Conservation (phyloP, 2,888 invertebrate species). For the Cataglyphis cursor region DNA sequence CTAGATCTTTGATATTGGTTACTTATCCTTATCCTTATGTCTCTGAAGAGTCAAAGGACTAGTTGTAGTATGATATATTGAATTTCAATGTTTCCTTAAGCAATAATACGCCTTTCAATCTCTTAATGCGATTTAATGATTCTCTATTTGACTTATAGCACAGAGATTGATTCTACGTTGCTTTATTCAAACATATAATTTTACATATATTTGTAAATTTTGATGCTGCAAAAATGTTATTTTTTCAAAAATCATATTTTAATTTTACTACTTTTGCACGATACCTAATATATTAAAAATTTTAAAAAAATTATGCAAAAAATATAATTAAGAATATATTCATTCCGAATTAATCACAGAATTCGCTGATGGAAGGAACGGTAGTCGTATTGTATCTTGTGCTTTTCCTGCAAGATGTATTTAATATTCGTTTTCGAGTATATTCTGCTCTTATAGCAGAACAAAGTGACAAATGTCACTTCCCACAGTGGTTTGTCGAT, state of each 20-base stretch:
- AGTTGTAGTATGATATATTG: slow-evolving; percentile 17
- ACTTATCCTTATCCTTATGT: slow-evolving; percentile 35
- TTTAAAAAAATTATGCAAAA: neutral
- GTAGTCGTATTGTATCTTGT: neutral
- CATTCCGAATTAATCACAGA: neutral
- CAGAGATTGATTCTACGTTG: neutral
- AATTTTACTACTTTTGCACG: neutral
- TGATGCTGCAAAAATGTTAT: neutral
- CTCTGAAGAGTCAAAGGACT: slow-evolving; percentile 20
- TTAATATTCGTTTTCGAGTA: slow-evolving; percentile 19
- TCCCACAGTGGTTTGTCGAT: slow-evolving; percentile 51
- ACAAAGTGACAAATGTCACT: slow-evolving; percentile 38
- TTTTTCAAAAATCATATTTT: neutral
- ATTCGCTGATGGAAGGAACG: neutral
- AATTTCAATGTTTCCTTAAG: slow-evolving; percentile 23
- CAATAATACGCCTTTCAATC: neutral
- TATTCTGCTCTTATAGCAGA: neutral
- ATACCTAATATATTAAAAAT: neutral
- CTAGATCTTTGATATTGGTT: slow-evolving; percentile 39
- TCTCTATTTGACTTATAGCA: neutral
- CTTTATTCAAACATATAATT: neutral
- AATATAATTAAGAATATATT: neutral
- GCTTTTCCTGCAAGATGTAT: neutral
- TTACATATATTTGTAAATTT: neutral
- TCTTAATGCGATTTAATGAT: neutral